Evolutionary conservation across 2,888 invertebrate genomes (phyloP).

Genomic region (Congeria kusceri): DNA sequence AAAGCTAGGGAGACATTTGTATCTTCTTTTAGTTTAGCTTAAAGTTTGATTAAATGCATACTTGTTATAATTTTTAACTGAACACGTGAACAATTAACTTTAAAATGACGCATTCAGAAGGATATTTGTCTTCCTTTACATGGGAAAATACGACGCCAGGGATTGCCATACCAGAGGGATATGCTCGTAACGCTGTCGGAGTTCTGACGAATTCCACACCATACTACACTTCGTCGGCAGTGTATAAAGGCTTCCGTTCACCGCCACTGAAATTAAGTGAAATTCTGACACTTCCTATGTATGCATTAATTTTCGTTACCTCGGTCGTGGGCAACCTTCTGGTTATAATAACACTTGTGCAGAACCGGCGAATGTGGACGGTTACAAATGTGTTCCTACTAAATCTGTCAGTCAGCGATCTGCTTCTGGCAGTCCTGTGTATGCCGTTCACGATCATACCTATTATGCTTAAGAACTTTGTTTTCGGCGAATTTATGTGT

Average conservation of each 20-base stretch:
- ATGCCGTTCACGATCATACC: constrained; percentile 92
- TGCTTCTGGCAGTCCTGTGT: constrained; percentile 92
- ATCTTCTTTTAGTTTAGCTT: no score
- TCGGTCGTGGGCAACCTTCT: constrained; percentile 92
- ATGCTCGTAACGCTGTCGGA: no score
- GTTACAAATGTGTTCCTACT: constrained; percentile 87
- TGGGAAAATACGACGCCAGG: no score
- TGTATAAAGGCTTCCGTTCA: constrained; percentile 16
- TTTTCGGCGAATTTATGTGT: constrained; percentile 91
- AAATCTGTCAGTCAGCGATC: constrained; percentile 89
- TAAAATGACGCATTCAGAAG: no score
- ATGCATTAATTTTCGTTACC: constrained; percentile 91
- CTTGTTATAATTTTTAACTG: no score
- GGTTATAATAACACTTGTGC: constrained; percentile 89
- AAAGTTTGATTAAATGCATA: no score
- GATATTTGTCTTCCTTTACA: no score
- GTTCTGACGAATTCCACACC: no score
- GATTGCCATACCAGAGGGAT: no score
- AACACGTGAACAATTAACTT: no score
- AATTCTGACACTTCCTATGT: constrained; percentile 88
- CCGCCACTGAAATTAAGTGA: constrained; percentile 41
- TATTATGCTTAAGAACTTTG: constrained; percentile 89
- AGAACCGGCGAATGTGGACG: constrained; percentile 86
- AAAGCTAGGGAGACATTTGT: no score
- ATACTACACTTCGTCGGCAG: no score